Conservation (phyloP, 2,113 vertebrate genomes). For the Emydocephalus ijimae region DNA sequence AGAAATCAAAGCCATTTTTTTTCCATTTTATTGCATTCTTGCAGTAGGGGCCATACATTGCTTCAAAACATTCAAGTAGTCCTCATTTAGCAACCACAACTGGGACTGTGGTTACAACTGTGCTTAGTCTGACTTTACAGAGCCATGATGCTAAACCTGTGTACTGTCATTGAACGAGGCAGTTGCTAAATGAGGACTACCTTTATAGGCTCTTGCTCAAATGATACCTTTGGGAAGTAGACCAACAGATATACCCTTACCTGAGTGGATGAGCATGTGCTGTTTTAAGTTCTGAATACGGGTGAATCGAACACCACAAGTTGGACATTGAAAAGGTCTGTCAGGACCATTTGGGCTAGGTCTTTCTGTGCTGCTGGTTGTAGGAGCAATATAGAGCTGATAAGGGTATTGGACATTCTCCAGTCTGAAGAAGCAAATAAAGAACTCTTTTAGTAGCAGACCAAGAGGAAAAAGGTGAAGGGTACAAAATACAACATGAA, state of each 20-base stretch:
- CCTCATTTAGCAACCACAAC: background rate
- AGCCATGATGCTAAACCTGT: background rate
- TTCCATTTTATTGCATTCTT: background rate
- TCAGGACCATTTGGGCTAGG: constrained; percentile 91
- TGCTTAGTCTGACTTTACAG: background rate
- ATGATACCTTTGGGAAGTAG: background rate
- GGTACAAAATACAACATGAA: fast-evolving
- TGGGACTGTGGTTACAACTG: background rate
- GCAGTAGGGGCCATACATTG: background rate
- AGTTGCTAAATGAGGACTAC: background rate
- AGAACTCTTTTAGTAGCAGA: constrained; percentile 47
- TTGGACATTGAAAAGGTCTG: constrained; percentile 95
- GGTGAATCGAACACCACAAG: constrained; percentile 95
- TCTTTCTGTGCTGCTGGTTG: constrained; percentile 84
- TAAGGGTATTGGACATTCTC: constrained; percentile 96
- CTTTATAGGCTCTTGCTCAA: background rate
- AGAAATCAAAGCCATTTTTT: background rate
- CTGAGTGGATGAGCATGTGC: constrained; percentile 99
- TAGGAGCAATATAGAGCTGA: constrained; percentile 95
- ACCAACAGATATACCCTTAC: constrained; percentile 62
- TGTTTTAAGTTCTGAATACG: constrained; percentile 99
- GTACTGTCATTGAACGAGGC: background rate
- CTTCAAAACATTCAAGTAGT: background rate
- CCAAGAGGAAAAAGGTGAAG: background rate
- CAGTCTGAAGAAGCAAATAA: constrained; percentile 75